Base-by-base conservation (phyloP, 2,888 invertebrate species). In the Pediacus dermestoides region DNA sequence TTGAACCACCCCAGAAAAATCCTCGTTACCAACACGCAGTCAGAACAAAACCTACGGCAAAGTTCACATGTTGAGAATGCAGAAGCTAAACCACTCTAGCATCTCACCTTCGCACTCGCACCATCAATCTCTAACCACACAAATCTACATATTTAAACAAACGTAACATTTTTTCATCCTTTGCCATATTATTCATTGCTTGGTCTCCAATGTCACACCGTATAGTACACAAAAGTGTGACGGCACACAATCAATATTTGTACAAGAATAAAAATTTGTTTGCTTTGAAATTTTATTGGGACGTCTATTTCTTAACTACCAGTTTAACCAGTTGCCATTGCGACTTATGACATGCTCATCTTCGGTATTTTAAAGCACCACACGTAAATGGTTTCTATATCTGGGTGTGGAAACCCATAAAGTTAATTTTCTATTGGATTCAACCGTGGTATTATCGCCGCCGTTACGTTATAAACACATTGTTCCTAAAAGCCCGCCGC, bases 191-290 rank as follows among this genome's bases (percentile, higher is more conserved):
- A n/a, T n/a, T n/a, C n/a, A n/a, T n/a, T n/a, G n/a, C n/a, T n/a
- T n/a, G n/a, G n/a, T n/a, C n/a, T 28, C 35, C 42, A 39, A 37
- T 39, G 46, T 37, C 48, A 36, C 34, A n/a, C n/a, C n/a, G n/a
- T n/a, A n/a, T n/a, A n/a, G n/a, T n/a, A n/a, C n/a, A n/a, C n/a
- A n/a, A n/a, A 23, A 42, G 39, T 28, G 30, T 46, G 48, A 39
- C 46, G 46, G 41, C 36, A 40, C 35, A 43, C 34, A 41, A 42
- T 46, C 48, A 48, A 48, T 51, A 49, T 51, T 49, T 47, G 44
- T 42, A 40, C 39, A 46, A n/a, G 38, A 45, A 45, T 37, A 44
- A 40, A 46, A 46, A n/a, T n/a, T 41, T 48, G 48, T 52, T 50
- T 52, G 44, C 44, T 39, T 46, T 48, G 34, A 37, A 37, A 34